Percentiles rank a stretch among this genome's conserved stretches.
Conservation (phyloP, 2,113 vertebrate genomes). For the Engraulis encrasicolus region DNA sequence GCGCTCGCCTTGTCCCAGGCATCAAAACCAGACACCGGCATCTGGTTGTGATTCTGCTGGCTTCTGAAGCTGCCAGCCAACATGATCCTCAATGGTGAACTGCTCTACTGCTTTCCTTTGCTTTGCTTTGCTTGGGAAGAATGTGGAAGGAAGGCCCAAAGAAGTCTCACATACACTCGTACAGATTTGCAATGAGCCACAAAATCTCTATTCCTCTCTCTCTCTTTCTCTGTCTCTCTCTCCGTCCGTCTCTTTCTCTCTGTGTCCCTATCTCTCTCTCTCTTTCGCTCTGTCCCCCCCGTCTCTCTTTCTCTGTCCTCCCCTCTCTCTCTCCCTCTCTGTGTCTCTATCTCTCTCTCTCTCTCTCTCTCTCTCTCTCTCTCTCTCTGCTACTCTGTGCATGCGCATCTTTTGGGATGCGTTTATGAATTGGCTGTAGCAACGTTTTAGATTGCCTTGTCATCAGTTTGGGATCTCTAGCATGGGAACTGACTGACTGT, state of each 20-base stretch:
- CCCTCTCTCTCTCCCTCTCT: too few relatives aligned
- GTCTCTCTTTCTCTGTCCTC: too few relatives aligned
- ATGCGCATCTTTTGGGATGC: not conserved
- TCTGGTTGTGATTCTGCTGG: not conserved
- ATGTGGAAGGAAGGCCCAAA: not conserved
- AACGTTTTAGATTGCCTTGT: not conserved
- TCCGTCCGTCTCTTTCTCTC: too few relatives aligned
- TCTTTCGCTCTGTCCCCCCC: too few relatives aligned
- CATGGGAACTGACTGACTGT: constrained; percentile 11
- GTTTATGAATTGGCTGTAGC: not conserved
- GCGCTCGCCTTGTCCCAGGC: not conserved
- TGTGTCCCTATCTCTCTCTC: too few relatives aligned
- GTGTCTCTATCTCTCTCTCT: too few relatives aligned
- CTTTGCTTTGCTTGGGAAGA: not conserved
- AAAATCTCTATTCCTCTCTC: not conserved
- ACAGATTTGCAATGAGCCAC: not conserved
- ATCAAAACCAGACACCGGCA: not conserved
- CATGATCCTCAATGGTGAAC: not conserved
- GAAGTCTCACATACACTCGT: not conserved
- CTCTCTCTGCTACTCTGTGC: not conserved
- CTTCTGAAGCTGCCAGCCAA: not conserved
- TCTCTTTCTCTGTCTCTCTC: too few relatives aligned
- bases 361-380: too few relatives aligned
- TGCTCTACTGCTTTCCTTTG: too few relatives aligned
- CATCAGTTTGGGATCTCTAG: constrained; percentile 7